Evolutionary conservation across 1,140 invertebrate species (phyloP).

Genomic region (Trichonephila clavipes): DNA sequence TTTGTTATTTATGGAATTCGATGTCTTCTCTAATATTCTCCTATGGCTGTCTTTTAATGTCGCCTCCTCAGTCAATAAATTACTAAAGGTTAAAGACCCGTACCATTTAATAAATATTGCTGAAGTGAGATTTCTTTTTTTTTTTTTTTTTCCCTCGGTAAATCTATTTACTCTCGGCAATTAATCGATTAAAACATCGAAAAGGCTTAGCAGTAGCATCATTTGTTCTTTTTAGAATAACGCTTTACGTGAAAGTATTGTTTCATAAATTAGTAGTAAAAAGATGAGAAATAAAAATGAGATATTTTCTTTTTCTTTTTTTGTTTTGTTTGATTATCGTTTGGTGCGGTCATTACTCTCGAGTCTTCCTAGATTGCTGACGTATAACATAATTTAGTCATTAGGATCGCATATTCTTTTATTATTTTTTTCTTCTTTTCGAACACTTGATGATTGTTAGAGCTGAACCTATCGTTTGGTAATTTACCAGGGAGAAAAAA

Average conservation of each 20-base stretch:
- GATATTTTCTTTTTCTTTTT: neutral
- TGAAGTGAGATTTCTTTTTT: neutral
- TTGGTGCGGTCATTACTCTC: conserved; percentile 1
- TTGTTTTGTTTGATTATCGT: conserved; percentile 24
- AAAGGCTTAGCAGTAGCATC: neutral
- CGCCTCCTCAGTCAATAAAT: neutral
- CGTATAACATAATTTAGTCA: conserved; percentile 40
- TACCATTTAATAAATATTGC: conserved; percentile 15
- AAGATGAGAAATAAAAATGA: neutral
- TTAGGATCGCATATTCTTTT: neutral
- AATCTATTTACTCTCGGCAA: conserved; percentile 4
- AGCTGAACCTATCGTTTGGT: conserved; percentile 23
- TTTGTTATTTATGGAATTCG: neutral
- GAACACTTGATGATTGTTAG: conserved; percentile 26
- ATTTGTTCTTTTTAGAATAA: neutral
- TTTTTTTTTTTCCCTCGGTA: neutral
- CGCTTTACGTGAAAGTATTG: conserved; percentile 20
- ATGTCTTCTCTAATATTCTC: neutral
- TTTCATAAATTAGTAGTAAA: conserved; percentile 3
- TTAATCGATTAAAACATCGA: neutral
- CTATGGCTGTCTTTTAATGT: neutral
- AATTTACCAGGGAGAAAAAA: neutral
- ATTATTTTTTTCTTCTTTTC: neutral
- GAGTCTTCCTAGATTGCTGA: neutral
- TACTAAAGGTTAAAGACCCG: conserved; percentile 9